Evolutionary conservation across 2,888 invertebrate species (phyloP).

Genomic region (Bellardia pandia): DNA sequence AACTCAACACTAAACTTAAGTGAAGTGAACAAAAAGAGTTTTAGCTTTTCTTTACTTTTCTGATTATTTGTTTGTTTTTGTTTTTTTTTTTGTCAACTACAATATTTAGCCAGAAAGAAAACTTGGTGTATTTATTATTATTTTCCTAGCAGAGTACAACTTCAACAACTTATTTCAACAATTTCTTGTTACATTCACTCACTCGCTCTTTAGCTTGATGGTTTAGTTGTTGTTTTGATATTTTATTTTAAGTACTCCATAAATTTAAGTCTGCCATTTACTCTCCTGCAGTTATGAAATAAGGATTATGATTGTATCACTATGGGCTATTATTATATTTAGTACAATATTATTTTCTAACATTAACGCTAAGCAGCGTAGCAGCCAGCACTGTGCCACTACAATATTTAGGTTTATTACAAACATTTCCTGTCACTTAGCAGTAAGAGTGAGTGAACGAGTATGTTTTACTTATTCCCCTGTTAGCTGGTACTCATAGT

Average conservation of each 20-base stretch:
- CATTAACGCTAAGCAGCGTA: not conserved
- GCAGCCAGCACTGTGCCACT: not conserved
- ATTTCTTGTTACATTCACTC: not conserved
- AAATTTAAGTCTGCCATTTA: constrained; percentile 50
- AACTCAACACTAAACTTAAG: constrained; percentile 26
- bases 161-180: not conserved
- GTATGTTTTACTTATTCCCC: constrained; percentile 29
- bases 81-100: constrained; percentile 11
- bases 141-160: not conserved
- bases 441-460: constrained; percentile 26
- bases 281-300: constrained; percentile 63
- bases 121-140: constrained; percentile 25
- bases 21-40: not conserved
- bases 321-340: constrained; percentile 41
- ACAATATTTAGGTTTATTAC: constrained; percentile 62
- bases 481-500: not conserved
- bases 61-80: not conserved
- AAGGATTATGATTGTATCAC: constrained; percentile 61
- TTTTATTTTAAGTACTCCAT: constrained; percentile 70
- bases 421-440: constrained; percentile 65
- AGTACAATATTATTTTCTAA: constrained; percentile 18
- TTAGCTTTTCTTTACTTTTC: constrained; percentile 15
- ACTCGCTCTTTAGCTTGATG: constrained; percentile 17
- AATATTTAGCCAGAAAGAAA: not conserved
- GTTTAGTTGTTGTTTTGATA: constrained; percentile 45